These are phyloP conservation scores for Sorex araneus DNA, from an alignment of 2,113 vertebrate species.

Conservation along the genomic window DNA sequence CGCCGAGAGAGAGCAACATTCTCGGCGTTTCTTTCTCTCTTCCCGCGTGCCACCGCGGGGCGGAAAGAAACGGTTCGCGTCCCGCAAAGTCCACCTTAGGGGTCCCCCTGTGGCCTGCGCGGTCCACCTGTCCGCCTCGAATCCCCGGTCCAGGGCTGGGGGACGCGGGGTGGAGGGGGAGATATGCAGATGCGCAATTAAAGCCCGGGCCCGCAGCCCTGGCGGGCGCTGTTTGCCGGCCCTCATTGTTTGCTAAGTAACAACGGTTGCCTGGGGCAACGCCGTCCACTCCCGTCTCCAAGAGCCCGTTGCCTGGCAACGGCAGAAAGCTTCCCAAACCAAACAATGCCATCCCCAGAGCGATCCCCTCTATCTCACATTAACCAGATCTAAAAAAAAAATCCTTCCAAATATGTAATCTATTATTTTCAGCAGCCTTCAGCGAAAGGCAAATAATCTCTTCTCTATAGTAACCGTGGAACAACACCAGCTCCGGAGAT, in stretches of 20 bases:
- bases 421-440: slow-evolving; percentile 92
- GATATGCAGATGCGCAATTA: slow-evolving; percentile 97
- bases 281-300: slow-evolving; percentile 95
- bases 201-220: slow-evolving; percentile 79
- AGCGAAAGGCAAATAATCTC: slow-evolving; percentile 87
- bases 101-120: not conserved
- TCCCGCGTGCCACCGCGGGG: too few species aligned
- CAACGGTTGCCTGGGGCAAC: slow-evolving; percentile 96
- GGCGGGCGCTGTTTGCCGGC: slow-evolving; percentile 90
- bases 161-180: slow-evolving; percentile 86
- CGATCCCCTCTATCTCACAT: slow-evolving; percentile 92
- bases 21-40: too few species aligned
- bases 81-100: too few species aligned
- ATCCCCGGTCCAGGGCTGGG: slow-evolving; percentile 23
- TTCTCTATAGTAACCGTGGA: slow-evolving; percentile 85
- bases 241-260: slow-evolving; percentile 97
- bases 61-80: too few species aligned
- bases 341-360: slow-evolving; percentile 96
- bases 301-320: slow-evolving; percentile 95
- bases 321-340: slow-evolving; percentile 97
- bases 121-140: slow-evolving; percentile 82
- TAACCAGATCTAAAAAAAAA: slow-evolving; percentile 92
- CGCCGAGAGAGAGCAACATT: not conserved
- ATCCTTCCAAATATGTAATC: slow-evolving; percentile 95
- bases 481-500: slow-evolving; percentile 78